These are phyloP conservation scores for Amphiprion percula DNA, from an alignment of 2,113 vertebrate species.

Conservation along the genomic window DNA sequence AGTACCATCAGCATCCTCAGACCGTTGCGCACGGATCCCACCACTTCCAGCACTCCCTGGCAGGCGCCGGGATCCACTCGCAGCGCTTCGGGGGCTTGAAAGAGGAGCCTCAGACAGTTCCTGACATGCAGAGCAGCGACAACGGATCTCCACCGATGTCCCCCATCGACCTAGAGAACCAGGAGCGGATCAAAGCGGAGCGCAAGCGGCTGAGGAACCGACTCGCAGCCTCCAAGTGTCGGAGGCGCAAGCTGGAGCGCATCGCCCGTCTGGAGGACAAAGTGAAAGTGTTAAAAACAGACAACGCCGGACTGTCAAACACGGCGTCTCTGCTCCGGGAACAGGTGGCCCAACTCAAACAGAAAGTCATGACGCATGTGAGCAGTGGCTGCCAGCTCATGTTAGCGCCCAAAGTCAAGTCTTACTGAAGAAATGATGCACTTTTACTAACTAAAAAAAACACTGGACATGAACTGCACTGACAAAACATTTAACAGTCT, in stretches of 20 bases:
- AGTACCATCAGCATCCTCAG: constrained; percentile 86
- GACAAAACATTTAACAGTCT: constrained; percentile 59
- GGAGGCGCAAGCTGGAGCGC: constrained; percentile 93
- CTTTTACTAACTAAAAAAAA: constrained; percentile 58
- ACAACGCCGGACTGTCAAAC: constrained; percentile 92
- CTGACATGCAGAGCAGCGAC: constrained; percentile 88
- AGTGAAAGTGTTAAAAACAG: constrained; percentile 91
- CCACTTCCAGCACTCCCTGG: constrained; percentile 81
- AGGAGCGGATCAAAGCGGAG: constrained; percentile 94
- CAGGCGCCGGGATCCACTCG: constrained; percentile 71
- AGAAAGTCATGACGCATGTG: constrained; percentile 94
- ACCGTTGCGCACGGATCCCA: constrained; percentile 80
- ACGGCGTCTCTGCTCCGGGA: constrained; percentile 90
- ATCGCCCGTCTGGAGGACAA: constrained; percentile 94
- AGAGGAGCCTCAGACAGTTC: constrained; percentile 93
- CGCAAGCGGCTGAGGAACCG: constrained; percentile 92
- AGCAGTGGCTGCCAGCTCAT: constrained; percentile 94
- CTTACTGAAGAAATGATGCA: constrained; percentile 78
- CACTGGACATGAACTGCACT: constrained; percentile 82
- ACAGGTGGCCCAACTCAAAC: constrained; percentile 94
- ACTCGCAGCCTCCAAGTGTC: constrained; percentile 93
- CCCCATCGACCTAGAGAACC: constrained; percentile 92
- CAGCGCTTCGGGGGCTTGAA: constrained; percentile 84
- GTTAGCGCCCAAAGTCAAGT: constrained; percentile 89
- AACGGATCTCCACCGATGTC: constrained; percentile 89